Conservation (phyloP, 2,888 invertebrate species). For the Diarsia brunnea region DNA sequence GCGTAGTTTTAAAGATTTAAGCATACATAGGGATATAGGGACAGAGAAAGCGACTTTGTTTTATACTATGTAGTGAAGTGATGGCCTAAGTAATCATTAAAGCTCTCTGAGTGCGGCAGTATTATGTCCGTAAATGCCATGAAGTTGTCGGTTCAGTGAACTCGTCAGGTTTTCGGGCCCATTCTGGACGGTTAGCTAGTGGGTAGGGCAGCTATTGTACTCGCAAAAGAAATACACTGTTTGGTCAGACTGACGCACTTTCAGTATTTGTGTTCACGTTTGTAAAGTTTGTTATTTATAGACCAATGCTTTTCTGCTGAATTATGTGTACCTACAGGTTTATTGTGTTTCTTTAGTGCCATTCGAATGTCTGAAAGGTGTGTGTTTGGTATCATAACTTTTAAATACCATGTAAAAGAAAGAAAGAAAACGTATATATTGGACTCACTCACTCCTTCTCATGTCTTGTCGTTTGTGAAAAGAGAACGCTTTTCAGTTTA, state of each 20-base stretch:
- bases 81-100: too few relatives aligned
- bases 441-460: too few relatives aligned
- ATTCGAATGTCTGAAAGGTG: not conserved
- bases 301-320: not conserved
- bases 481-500: too few relatives aligned
- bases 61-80: too few relatives aligned
- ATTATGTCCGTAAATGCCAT: constrained; percentile 24
- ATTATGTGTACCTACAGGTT: not conserved
- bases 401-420: too few relatives aligned
- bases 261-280: constrained; percentile 32
- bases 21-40: too few relatives aligned
- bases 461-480: too few relatives aligned
- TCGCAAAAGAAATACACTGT: constrained; percentile 46
- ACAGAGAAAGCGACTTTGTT: too few relatives aligned
- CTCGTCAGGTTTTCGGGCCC: constrained; percentile 26
- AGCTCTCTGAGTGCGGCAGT: too few relatives aligned
- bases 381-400: not conserved
- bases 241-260: constrained; percentile 35
- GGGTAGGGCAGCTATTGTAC: constrained; percentile 49
- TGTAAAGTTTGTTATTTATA: constrained; percentile 12
- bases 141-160: constrained; percentile 28
- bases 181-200: constrained; percentile 13
- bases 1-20: too few relatives aligned
- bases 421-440: too few relatives aligned
- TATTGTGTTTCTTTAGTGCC: not conserved